phyloP scores from a whole-genome alignment of 2,113 vertebrate genomes.

The Pteronura brasiliensis region DNA sequence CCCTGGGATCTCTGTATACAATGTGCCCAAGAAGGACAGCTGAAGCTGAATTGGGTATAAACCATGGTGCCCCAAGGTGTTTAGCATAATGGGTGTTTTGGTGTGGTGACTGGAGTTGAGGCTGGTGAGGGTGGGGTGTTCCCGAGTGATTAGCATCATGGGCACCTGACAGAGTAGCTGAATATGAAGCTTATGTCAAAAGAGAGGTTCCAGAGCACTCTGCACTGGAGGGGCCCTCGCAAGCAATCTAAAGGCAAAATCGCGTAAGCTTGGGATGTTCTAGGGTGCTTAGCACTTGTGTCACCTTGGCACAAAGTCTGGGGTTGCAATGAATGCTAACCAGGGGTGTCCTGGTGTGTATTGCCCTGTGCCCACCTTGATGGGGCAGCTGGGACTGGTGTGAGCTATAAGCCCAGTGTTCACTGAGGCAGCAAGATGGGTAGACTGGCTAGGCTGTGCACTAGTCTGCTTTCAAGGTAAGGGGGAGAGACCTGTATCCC shows the following conservation, averaged over 20 bases:
- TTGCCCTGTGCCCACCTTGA: neutral
- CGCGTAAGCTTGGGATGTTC: neutral
- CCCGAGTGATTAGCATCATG: neutral
- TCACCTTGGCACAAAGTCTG: neutral
- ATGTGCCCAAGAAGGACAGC: neutral
- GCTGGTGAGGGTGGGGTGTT: neutral
- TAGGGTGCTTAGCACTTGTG: neutral
- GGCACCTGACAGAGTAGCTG: neutral
- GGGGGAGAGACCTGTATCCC: neutral
- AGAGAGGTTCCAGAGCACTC: neutral
- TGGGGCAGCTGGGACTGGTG: neutral
- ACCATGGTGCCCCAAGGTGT: neutral
- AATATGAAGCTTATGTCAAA: neutral
- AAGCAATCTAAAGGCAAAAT: neutral
- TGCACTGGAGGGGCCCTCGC: neutral
- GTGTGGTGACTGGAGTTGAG: neutral
- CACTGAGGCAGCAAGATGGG: neutral
- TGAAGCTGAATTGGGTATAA: neutral
- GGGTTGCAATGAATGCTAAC: neutral
- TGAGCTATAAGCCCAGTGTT: neutral
- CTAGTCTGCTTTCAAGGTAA: neutral
- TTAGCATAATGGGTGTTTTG: neutral
- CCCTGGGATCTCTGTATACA: neutral
- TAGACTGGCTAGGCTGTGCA: neutral
- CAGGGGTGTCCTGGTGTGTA: neutral